Evolutionary conservation across 2,797 vertebrate genomes (phyloP).

Genomic region (Simalia tracyae): DNA sequence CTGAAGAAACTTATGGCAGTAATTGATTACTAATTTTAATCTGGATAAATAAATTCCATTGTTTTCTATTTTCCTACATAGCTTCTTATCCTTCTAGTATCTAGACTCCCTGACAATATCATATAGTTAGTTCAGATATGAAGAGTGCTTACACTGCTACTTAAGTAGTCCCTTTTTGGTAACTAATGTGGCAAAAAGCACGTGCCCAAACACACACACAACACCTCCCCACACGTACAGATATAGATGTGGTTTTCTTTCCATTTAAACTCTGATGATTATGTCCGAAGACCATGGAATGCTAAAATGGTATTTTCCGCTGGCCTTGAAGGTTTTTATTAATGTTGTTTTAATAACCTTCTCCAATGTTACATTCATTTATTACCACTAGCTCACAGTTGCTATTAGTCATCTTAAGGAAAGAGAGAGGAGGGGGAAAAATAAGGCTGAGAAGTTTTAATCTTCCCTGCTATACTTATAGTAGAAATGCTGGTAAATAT

Average conservation of each 20-base stretch:
- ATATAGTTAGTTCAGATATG: neutral
- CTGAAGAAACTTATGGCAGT: neutral
- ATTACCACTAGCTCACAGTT: neutral
- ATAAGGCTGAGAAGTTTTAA: neutral
- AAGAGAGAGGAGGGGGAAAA: neutral
- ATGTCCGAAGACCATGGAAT: neutral
- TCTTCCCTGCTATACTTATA: neutral
- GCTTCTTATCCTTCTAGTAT: neutral
- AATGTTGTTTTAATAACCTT: constrained; percentile 10
- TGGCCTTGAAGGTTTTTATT: constrained; percentile 3
- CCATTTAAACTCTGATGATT: neutral
- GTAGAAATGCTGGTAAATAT: neutral
- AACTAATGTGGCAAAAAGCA: neutral
- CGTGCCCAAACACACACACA: neutral
- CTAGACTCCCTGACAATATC: neutral
- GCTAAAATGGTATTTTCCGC: neutral
- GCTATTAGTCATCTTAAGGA: neutral
- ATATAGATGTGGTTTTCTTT: neutral
- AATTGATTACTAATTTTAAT: constrained; percentile 4
- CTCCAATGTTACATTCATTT: neutral
- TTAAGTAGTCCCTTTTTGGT: neutral
- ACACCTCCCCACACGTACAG: neutral
- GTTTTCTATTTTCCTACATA: neutral
- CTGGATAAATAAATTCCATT: neutral
- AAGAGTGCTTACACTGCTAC: neutral